Base-by-base conservation (phyloP, 2,797 vertebrate genomes). In the Enteromius unitaeniatus region DNA sequence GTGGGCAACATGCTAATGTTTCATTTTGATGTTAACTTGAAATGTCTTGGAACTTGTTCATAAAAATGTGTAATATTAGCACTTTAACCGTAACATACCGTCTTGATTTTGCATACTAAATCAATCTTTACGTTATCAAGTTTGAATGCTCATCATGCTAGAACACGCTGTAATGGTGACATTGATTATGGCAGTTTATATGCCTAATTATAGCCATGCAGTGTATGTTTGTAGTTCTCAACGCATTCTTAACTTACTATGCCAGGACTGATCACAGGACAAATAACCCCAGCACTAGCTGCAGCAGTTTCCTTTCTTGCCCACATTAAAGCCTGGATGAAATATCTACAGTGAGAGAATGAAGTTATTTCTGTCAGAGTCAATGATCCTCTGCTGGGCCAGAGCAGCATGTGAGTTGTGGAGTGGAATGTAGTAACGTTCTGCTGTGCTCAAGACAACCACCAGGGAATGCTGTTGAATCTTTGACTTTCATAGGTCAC, bases 381-480 rank as follows among this genome's bases (percentile, higher is more conserved):
- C 62, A 87, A 87, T 88, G 86, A 80, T 85, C 77, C 70, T 86
- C 60, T 49, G 17, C 31, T 58, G 31, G 37, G 28, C 73, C 60
- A 17, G 68, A 69, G 31, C 62, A 82, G 2, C 2, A 8, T 26
- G 23, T 53, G 51, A 55, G 14, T 6, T 15, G 78, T 79, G 60
- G 79, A 51, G 62, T 89, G 88, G 26, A 51, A 0, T 0, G 79
- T 15, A 45, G 21, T 80, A 77, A 65, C 62, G 51, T 21, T 42
- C 79, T 91, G 90, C 86, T 84, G 78, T 92, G 92, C 84, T 64
- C 74, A 62, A 10, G 78, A 69, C 53, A 78, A 78, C 93, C 94
- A 95, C 93, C 93, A 95, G 92, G 92, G 90, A 89, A 62, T 90
- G 91, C 92, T 93, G 81, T 94, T 92, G 92, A 90, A 89, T 92